phyloP scores from a whole-genome alignment of 2,888 invertebrate genomes.

The Thymelicus acteon region DNA sequence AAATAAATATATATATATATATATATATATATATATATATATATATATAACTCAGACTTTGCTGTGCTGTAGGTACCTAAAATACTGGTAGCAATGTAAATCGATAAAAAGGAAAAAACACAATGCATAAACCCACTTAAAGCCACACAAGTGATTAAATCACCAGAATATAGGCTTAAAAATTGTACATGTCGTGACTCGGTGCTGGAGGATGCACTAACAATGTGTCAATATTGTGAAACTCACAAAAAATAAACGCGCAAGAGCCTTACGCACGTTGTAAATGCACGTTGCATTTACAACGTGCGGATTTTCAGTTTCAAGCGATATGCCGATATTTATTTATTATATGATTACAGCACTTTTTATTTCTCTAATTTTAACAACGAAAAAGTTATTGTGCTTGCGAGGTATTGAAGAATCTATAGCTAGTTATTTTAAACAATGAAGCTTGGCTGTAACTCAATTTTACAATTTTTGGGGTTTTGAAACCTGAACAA shows the following conservation, averaged over 20 bases:
- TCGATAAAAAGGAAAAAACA: neutral
- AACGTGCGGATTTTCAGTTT: slow-evolving; percentile 11
- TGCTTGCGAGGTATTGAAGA: no score
- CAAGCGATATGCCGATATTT: slow-evolving; percentile 23
- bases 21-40: no score
- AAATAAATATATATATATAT: no score
- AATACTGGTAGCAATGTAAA: no score
- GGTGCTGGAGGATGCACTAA: slow-evolving; percentile 34
- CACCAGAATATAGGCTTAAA: slow-evolving; percentile 20
- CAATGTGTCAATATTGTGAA: slow-evolving; percentile 38
- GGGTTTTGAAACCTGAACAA: no score
- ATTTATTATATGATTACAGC: slow-evolving; percentile 19
- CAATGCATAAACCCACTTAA: neutral
- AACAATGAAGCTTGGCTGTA: no score
- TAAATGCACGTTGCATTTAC: no score
- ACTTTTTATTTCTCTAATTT: slow-evolving; percentile 2
- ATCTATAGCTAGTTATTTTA: no score
- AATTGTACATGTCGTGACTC: slow-evolving; percentile 12
- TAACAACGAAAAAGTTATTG: neutral
- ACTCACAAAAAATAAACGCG: slow-evolving; percentile 30
- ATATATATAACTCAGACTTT: no score
- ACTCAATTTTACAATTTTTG: no score
- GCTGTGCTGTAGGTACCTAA: no score
- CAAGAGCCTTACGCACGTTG: slow-evolving; percentile 14
- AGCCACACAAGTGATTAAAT: neutral